Evolutionary conservation across 1,140 invertebrate species (phyloP).

Genomic region (Macrobrachium nipponense): DNA sequence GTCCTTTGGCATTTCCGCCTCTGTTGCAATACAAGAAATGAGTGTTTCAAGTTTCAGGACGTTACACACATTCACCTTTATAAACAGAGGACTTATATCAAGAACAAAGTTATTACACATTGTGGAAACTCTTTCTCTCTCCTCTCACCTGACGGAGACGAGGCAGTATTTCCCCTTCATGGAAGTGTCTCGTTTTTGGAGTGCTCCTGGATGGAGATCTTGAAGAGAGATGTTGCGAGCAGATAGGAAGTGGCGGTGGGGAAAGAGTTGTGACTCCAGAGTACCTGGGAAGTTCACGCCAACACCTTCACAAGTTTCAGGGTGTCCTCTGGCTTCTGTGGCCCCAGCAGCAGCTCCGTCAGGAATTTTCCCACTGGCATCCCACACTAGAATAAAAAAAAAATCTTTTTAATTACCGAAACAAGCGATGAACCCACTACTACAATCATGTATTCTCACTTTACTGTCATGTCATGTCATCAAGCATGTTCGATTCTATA

Average conservation of each 20-base stretch:
- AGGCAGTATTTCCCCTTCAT: slow-evolving; percentile 36
- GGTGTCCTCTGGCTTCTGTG: slow-evolving; percentile 29
- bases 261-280: slow-evolving; percentile 32
- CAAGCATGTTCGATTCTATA: background rate
- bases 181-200: slow-evolving; percentile 18
- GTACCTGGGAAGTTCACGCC: slow-evolving; percentile 14
- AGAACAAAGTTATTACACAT: no score
- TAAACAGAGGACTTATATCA: background rate
- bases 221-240: slow-evolving; percentile 15
- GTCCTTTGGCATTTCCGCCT: background rate
- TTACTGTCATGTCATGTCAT: background rate
- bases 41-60: background rate
- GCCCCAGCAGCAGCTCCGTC: slow-evolving; percentile 27
- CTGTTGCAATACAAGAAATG: background rate
- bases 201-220: background rate
- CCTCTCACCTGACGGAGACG: slow-evolving; percentile 26
- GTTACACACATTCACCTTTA: background rate
- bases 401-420: background rate
- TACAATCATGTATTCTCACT: background rate
- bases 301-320: slow-evolving; percentile 26
- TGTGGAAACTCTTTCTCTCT: no score
- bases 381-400: slow-evolving; percentile 34
- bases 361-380: slow-evolving; percentile 31
- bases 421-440: background rate
- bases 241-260: background rate